Conservation (phyloP, 1,140 invertebrate genomes). For the Mycetomoellerius zeteki region DNA sequence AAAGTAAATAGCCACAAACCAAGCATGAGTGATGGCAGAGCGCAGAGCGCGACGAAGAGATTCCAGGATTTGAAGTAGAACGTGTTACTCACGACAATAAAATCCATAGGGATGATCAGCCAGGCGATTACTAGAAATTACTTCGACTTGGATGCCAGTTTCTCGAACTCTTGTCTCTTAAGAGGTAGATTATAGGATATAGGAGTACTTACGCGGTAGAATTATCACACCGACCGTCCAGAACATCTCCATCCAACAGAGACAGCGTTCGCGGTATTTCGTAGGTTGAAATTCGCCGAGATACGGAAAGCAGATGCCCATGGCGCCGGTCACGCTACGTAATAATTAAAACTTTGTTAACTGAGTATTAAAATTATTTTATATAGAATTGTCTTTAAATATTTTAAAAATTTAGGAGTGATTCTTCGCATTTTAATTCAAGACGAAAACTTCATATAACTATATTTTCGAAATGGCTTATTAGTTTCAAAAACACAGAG, state of each 20-base stretch:
- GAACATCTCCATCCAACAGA: conserved; percentile 94
- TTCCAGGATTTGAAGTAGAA: conserved; percentile 92
- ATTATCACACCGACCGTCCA: conserved; percentile 92
- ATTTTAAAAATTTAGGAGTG: no score
- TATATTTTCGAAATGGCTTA: no score
- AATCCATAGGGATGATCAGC: conserved; percentile 90
- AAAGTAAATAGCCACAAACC: conserved; percentile 91
- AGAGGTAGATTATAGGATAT: not conserved
- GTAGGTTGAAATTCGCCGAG: conserved; percentile 92
- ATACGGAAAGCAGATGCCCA: conserved; percentile 93
- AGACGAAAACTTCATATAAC: no score
- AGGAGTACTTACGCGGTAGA: conserved; percentile 88
- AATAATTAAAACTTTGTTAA: not conserved
- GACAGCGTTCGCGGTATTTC: conserved; percentile 91
- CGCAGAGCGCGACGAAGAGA: conserved; percentile 91
- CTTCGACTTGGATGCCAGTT: not conserved
- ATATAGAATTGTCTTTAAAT: no score
- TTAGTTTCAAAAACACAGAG: no score
- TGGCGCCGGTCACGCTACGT: conserved; percentile 91
- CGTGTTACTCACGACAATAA: conserved; percentile 86
- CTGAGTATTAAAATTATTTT: no score
- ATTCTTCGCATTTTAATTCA: no score
- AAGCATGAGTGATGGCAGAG: conserved; percentile 88
- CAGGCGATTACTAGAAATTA: conserved; percentile 89
- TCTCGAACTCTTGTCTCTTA: not conserved